These are phyloP conservation scores for Neosilurus mollespiculum DNA, from an alignment of 2,797 vertebrate species.

Conservation along the genomic window DNA sequence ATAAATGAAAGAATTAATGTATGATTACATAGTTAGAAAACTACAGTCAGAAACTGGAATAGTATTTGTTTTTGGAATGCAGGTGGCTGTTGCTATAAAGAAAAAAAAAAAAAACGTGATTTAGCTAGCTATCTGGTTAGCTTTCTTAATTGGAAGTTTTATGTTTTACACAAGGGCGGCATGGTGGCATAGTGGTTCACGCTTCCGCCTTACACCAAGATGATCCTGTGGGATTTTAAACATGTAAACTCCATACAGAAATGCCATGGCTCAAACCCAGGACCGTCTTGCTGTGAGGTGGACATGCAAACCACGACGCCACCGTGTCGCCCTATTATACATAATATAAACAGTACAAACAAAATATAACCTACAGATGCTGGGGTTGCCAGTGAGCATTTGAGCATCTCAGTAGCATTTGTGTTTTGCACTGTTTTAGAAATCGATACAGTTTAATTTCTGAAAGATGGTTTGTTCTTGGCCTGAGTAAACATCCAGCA, in stretches of 20 bases:
- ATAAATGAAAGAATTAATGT: too few relatives aligned
- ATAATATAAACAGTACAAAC: too few relatives aligned
- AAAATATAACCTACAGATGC: neutral
- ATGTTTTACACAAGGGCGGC: neutral
- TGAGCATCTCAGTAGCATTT: neutral
- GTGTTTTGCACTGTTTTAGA: neutral
- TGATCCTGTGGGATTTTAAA: too few relatives aligned
- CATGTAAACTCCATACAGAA: too few relatives aligned
- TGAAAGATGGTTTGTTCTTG: neutral
- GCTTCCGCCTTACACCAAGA: too few relatives aligned
- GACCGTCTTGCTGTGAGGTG: too few relatives aligned
- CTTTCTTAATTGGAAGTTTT: neutral
- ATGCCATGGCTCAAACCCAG: too few relatives aligned
- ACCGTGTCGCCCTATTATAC: too few relatives aligned
- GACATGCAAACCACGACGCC: too few relatives aligned
- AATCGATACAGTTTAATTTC: slow-evolving; percentile 11
- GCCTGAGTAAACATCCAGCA: slow-evolving; percentile 11
- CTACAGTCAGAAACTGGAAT: neutral
- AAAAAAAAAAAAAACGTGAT: neutral
- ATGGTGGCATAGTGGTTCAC: too few relatives aligned
- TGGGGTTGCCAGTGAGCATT: neutral
- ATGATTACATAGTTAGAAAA: too few relatives aligned
- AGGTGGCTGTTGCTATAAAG: neutral
- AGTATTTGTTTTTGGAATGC: neutral
- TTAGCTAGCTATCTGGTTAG: neutral